These are phyloP conservation scores for Argynnis bischoffii DNA, from an alignment of 2,888 invertebrate species.

Conservation along the genomic window DNA sequence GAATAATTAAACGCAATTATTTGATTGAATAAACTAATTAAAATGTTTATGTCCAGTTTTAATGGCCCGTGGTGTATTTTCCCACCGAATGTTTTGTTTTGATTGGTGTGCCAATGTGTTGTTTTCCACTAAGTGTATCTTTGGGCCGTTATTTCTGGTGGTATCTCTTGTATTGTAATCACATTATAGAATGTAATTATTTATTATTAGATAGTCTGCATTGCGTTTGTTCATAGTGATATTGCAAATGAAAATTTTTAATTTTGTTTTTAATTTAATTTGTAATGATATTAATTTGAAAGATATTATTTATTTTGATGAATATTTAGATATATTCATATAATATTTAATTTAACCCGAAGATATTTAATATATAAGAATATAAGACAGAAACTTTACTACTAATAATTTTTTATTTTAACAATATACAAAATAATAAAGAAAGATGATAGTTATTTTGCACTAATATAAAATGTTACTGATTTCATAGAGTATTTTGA, in stretches of 20 bases:
- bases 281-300: background rate
- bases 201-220: slow-evolving; percentile 63
- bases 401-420: too few species aligned
- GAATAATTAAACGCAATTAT: slow-evolving; percentile 16
- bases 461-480: background rate
- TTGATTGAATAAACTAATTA: background rate
- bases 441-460: too few species aligned
- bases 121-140: slow-evolving; percentile 14
- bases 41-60: slow-evolving; percentile 38
- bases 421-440: too few species aligned
- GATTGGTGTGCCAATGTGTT: slow-evolving; percentile 54
- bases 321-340: too few species aligned
- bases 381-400: too few species aligned
- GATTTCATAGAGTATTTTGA: background rate
- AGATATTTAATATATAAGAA: too few species aligned
- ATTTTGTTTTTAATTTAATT: background rate
- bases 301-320: too few species aligned
- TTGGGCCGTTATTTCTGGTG: slow-evolving; percentile 36
- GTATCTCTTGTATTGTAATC: slow-evolving; percentile 69
- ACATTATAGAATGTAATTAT: slow-evolving; percentile 72
- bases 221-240: slow-evolving; percentile 55
- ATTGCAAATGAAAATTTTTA: background rate
- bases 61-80: slow-evolving; percentile 51
- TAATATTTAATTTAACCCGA: too few species aligned
- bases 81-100: slow-evolving; percentile 58